These are phyloP conservation scores for Aphidius ervi DNA, from an alignment of 1,140 invertebrate species.

Conservation along the genomic window DNA sequence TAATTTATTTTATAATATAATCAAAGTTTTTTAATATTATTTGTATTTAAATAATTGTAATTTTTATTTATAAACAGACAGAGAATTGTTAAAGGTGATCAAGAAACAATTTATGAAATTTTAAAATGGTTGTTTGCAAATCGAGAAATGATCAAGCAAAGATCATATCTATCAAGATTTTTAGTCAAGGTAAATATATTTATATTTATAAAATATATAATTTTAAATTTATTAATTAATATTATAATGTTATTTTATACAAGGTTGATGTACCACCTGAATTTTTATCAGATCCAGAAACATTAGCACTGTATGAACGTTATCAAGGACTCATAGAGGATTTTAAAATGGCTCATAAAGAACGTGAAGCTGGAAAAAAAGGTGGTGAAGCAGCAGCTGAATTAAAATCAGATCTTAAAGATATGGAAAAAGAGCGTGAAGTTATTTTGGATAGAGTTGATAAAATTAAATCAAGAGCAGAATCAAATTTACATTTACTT, in stretches of 20 bases:
- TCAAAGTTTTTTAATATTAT: conserved; percentile 18
- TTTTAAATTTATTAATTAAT: conserved; percentile 10
- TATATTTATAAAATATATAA: background rate
- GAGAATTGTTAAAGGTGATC: conserved; percentile 70
- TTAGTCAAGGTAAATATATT: conserved; percentile 59
- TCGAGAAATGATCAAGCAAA: conserved; percentile 69
- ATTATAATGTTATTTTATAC: conserved; percentile 36
- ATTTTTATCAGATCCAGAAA: conserved; percentile 71
- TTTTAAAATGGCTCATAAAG: conserved; percentile 78
- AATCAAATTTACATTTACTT: conserved; percentile 51
- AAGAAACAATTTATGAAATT: conserved; percentile 71
- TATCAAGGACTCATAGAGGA: conserved; percentile 77
- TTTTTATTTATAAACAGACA: conserved; percentile 65
- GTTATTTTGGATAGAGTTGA: conserved; percentile 70
- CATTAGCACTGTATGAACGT: conserved; percentile 67
- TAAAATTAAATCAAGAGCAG: conserved; percentile 52
- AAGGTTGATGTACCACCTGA: conserved; percentile 77
- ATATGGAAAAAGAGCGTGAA: conserved; percentile 84
- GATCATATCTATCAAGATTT: conserved; percentile 75
- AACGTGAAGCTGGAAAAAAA: conserved; percentile 63
- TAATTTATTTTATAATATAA: conserved; percentile 18
- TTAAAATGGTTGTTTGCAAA: conserved; percentile 74
- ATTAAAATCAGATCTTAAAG: conserved; percentile 71
- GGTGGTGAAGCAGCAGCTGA: conserved; percentile 56
- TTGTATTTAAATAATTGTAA: too few species aligned